Percentiles rank a stretch among this genome's conserved stretches.
Conservation (phyloP, 2,888 invertebrate genomes). For the Cyrtodaria siliqua region DNA sequence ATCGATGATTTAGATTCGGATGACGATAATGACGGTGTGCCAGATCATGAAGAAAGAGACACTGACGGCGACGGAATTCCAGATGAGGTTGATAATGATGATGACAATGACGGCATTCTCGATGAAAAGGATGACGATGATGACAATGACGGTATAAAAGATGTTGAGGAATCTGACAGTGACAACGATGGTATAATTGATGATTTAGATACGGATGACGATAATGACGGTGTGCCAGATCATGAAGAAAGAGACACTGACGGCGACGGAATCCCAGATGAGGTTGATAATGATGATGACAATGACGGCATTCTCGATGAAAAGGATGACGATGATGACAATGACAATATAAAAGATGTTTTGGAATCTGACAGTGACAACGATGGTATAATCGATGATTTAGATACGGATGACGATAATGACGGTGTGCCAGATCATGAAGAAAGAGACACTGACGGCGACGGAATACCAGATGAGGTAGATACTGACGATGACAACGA, state of each 20-base stretch:
- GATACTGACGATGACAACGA: constrained; percentile 72
- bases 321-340: constrained; percentile 69
- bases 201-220: constrained; percentile 77
- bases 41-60: constrained; percentile 57
- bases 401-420: constrained; percentile 74
- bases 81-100: constrained; percentile 65
- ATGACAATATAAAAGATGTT: too few species aligned
- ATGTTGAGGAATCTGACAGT: constrained; percentile 63
- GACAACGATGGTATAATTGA: constrained; percentile 83
- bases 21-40: constrained; percentile 77
- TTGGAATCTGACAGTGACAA: too few species aligned
- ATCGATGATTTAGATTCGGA: constrained; percentile 75
- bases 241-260: constrained; percentile 75
- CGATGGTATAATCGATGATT: constrained; percentile 72
- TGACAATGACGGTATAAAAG: constrained; percentile 81
- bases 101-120: constrained; percentile 80
- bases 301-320: constrained; percentile 76
- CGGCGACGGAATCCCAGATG: constrained; percentile 78
- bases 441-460: constrained; percentile 74
- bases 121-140: constrained; percentile 75
- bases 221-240: constrained; percentile 79
- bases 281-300: constrained; percentile 67
- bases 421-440: constrained; percentile 74
- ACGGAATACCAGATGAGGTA: constrained; percentile 81
- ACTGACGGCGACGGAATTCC: constrained; percentile 75